Evolutionary conservation across 2,797 vertebrate species (phyloP).

Genomic region (Syndactyla subalaris): DNA sequence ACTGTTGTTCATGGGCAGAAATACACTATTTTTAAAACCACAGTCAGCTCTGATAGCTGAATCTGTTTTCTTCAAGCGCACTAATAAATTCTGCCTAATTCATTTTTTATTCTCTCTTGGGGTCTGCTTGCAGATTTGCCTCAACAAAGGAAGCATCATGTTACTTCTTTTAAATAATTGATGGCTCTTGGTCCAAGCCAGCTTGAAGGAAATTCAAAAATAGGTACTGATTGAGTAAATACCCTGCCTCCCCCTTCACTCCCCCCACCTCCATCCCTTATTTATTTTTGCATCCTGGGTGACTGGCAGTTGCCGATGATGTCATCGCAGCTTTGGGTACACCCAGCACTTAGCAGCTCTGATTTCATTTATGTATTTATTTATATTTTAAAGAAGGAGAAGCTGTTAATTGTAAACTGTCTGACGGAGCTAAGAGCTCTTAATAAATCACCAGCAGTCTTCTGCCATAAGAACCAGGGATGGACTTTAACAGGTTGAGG

Average conservation of each 20-base stretch:
- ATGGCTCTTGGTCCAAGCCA: constrained; percentile 86
- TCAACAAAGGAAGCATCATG: constrained; percentile 99
- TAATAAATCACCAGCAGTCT: constrained; percentile 64
- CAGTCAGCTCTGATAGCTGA: constrained; percentile 71
- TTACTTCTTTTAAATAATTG: constrained; percentile 99
- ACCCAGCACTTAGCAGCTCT: constrained; percentile 60
- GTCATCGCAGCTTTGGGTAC: constrained; percentile 69
- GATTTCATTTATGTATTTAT: constrained; percentile 65
- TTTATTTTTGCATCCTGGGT: constrained; percentile 57
- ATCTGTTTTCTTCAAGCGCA: constrained; percentile 83
- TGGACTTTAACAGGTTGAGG: neutral
- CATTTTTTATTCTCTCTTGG: constrained; percentile 97
- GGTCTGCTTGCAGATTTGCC: constrained; percentile 94
- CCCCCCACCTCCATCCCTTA: neutral
- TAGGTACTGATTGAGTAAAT: constrained; percentile 86
- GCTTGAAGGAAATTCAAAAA: constrained; percentile 89
- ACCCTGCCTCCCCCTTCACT: constrained; percentile 61
- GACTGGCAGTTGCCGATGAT: constrained; percentile 52
- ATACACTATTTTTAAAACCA: constrained; percentile 70
- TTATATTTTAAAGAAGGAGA: constrained; percentile 66
- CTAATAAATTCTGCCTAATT: constrained; percentile 99
- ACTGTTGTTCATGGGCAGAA: constrained; percentile 68
- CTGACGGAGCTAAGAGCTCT: constrained; percentile 62
- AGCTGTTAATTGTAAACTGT: constrained; percentile 68
- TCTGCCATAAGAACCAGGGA: neutral